Evolutionary conservation across 2,797 vertebrate genomes (phyloP), one percentile per base, ranked within the genome.

Genomic region (Acanthopagrus latus): DNA sequence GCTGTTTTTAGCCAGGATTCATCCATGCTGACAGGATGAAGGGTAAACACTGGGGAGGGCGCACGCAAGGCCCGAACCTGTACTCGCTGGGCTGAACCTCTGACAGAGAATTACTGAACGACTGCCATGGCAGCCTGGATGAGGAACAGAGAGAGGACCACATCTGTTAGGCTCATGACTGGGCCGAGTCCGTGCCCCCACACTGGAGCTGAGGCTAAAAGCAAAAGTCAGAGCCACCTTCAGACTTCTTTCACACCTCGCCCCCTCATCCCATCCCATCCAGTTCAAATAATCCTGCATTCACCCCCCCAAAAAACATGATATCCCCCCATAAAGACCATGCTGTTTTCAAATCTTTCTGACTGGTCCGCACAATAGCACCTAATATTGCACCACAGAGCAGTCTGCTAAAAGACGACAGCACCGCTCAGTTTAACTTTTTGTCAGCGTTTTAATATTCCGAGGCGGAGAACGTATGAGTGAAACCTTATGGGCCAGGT

Each of bases 81-180:
- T 76, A 55, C 65, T 83, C 88, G 71, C 69, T 47, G 69, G 57
- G 70, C 71, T 87, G 83, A 89, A 87, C 79, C 88, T 84, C 81
- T 79, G 86, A 87, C 81, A 82, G 78, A 58, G 73, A 90, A 83
- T 80, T 88, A 78, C 84, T 92, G 89, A 92, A 86, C 60, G 23
- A 64, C 89, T 91, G 91, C 92, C 93, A 93, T 74, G 74, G 78
- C 87, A 90, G 89, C 71, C 88, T 90, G 88, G 85, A 85, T 18
- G n/a, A 79, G 80, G 89, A 94, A 92, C 90, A 92, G 88, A 87
- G 85, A 76, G 76, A 77, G 64, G 70, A 68, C 60, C 89, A 93
- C 93, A 95, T 94, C 92, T 95, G 93, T 87, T 92, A 87, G 85
- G 89, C 88, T 93, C 90, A 93, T 94, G 91, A 93, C 78, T 82